Percentiles rank a stretch among this genome's conserved stretches.
These are phyloP conservation scores for Eubasilissa regina DNA, from an alignment of 1,140 invertebrate genomes.

Conservation along the genomic window DNA sequence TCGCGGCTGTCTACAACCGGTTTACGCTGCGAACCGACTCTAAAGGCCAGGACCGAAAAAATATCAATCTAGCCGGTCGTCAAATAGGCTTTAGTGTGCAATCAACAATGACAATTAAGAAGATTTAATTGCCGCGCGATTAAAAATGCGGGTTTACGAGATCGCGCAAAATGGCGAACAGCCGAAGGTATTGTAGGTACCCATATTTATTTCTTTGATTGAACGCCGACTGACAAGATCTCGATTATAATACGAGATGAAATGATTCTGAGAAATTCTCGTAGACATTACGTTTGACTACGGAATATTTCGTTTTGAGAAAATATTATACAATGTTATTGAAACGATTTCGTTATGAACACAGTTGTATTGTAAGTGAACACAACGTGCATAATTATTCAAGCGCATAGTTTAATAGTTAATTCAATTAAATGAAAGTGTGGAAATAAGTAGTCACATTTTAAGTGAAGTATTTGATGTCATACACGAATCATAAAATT, in stretches of 20 bases:
- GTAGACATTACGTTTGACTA: too few species aligned
- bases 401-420: too few species aligned
- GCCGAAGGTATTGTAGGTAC: constrained; percentile 18
- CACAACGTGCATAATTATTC: too few species aligned
- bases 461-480: too few species aligned
- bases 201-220: constrained; percentile 19
- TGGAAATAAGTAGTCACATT: too few species aligned
- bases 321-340: too few species aligned
- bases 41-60: constrained; percentile 37
- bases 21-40: constrained; percentile 40
- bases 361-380: too few species aligned
- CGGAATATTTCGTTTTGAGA: too few species aligned
- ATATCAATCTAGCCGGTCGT: constrained; percentile 56
- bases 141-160: constrained; percentile 49
- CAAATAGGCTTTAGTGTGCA: constrained; percentile 54
- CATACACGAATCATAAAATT: too few species aligned
- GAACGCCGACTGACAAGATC: constrained; percentile 24
- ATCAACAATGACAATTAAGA: constrained; percentile 56
- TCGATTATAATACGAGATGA: constrained; percentile 7
- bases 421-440: too few species aligned
- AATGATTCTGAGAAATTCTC: constrained; percentile 17
- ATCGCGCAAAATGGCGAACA: constrained; percentile 1
- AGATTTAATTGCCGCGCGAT: constrained; percentile 55
- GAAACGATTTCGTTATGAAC: too few species aligned
- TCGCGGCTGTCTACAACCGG: constrained; percentile 36